phyloP scores from a whole-genome alignment of 2,113 vertebrate species.

The Pycnonotus jocosus region DNA sequence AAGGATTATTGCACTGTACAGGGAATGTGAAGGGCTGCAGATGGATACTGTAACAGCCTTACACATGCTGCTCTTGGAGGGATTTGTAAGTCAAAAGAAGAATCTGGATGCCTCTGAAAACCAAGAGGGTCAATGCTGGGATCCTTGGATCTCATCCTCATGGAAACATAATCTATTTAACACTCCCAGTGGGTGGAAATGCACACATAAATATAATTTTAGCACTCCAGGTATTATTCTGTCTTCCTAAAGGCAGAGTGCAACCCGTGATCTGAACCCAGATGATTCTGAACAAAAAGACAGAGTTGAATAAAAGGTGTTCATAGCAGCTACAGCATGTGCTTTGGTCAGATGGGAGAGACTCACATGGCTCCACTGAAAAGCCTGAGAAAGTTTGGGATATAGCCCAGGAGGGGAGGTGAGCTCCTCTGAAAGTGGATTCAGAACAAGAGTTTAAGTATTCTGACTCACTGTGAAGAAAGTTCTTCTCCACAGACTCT shows the following conservation, averaged over 20 bases:
- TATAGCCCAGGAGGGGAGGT: neutral
- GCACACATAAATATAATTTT: neutral
- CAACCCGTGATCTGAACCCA: neutral
- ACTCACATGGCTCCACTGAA: neutral
- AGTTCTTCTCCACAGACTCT: neutral
- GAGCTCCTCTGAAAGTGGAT: neutral
- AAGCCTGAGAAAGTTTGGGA: neutral
- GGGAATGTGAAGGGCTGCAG: accelerated
- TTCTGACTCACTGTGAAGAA: neutral
- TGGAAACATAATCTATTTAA: neutral
- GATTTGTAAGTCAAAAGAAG: neutral
- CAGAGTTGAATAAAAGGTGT: neutral
- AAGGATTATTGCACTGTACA: neutral
- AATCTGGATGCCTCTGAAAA: neutral
- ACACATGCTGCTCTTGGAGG: neutral
- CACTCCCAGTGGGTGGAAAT: neutral
- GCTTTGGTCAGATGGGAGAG: neutral
- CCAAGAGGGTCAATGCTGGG: neutral
- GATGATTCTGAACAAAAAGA: neutral
- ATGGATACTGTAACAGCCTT: neutral
- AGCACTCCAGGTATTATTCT: neutral
- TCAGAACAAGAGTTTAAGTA: neutral
- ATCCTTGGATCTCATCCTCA: neutral
- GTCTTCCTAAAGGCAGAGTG: neutral
- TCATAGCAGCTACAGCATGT: neutral